phyloP scores from a whole-genome alignment of 2,113 vertebrate genomes.

The Archilochus colubris region DNA sequence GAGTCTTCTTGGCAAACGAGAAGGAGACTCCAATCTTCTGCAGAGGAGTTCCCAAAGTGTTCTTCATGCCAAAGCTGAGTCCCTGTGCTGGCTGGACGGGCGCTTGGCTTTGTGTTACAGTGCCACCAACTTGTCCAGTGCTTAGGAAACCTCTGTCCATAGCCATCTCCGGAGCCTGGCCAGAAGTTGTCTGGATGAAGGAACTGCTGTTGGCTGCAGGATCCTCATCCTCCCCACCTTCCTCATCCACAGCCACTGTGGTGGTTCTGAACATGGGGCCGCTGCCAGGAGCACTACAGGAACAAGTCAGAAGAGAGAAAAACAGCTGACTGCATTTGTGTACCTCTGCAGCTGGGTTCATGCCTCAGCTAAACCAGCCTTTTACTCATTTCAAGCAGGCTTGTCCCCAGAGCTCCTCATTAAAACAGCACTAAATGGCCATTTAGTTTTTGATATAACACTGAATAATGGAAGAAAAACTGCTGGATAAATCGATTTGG shows the following conservation, averaged over 20 bases:
- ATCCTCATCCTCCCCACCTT: slow-evolving; percentile 84
- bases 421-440: not conserved
- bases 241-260: slow-evolving; percentile 92
- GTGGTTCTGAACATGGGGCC: slow-evolving; percentile 99
- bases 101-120: slow-evolving; percentile 20
- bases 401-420: not conserved
- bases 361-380: not conserved
- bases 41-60: slow-evolving; percentile 73
- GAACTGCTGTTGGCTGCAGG: slow-evolving; percentile 61
- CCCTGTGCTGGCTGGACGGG: slow-evolving; percentile 70
- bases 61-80: slow-evolving; percentile 85
- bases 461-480: not conserved
- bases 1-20: slow-evolving; percentile 96
- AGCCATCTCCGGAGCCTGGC: slow-evolving; percentile 48
- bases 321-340: not conserved
- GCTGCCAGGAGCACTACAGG: slow-evolving; percentile 88
- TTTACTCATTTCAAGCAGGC: not conserved
- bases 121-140: slow-evolving; percentile 44
- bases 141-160: slow-evolving; percentile 71
- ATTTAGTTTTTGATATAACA: not conserved
- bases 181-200: slow-evolving; percentile 14
- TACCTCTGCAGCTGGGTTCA: not conserved
- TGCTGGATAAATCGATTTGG: not conserved
- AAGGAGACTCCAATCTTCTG: slow-evolving; percentile 96
- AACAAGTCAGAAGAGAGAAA: slow-evolving; percentile 7